Base-by-base conservation (phyloP, 2,797 vertebrate species). In the Buphagus erythrorhynchus region DNA sequence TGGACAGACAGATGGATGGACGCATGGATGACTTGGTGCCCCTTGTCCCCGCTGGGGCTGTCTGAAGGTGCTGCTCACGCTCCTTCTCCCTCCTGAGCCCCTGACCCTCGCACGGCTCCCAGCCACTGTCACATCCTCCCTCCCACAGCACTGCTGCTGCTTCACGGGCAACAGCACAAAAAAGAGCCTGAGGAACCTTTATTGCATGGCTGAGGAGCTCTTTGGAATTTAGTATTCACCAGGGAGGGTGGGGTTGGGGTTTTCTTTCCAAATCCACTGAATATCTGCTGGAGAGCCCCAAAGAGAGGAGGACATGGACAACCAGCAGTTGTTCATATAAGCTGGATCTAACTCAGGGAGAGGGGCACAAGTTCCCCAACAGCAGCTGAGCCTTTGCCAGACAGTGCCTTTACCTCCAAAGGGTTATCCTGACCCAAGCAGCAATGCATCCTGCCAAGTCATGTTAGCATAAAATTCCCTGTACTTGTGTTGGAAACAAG, bases 1-100 rank as follows among this genome's bases (percentile, higher is more conserved):
- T 0, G 5, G 58, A 36, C 1, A 2, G n/a, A 20, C 0, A 0
- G 65, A 43, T 1, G 8, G 54, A 29, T 0, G 6, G 38, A 10
- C 0, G 2, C n/a, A 21, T 0, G 20, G 67, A 38, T 6, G 5
- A 45, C 7, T 6, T 4, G 75, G n/a, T 71, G 91, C 35, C n/a
- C n/a, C 11, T 7, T 35, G 68, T 74, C 90, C 14, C 57, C 19
- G 14, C 78, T 19, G 59, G 33, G 61, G 49, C 13, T 29, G 49
- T 79, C 45, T 12, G 87, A 62, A 84, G 72, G 91, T 16, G 35
- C 45, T 9, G 46, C 76, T 75, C 67, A 1, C 11, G 0, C 51
- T 63, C 72, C 25, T 86, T 78, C 57, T 95, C 35, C 2, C 58
- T 75, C 45, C 48, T 11, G 48, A 35, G 55, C 78, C 20, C 33